Conservation (phyloP, 1,140 invertebrate genomes). For the Eumaeus atala region DNA sequence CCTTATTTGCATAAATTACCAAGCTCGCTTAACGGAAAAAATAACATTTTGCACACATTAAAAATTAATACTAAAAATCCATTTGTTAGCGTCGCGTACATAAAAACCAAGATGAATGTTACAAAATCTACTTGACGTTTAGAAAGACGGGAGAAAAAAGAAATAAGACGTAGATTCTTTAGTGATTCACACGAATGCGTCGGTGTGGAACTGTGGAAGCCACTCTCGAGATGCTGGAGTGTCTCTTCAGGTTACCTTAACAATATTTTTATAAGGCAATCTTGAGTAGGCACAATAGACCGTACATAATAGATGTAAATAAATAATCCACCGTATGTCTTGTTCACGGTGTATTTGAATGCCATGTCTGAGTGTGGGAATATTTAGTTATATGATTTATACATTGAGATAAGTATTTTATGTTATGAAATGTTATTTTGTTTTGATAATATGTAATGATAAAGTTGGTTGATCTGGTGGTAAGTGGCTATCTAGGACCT, state of each 20-base stretch:
- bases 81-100: too few species aligned
- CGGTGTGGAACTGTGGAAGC: conserved; percentile 29
- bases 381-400: not conserved
- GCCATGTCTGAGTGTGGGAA: not conserved
- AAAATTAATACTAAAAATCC: too few species aligned
- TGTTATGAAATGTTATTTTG: too few species aligned
- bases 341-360: conserved; percentile 1
- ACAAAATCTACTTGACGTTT: conserved; percentile 6
- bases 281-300: conserved; percentile 19
- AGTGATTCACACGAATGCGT: conserved; percentile 44
- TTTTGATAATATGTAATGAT: too few species aligned
- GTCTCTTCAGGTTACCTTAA: conserved; percentile 43
- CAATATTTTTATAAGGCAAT: conserved; percentile 52
- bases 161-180: conserved; percentile 51
- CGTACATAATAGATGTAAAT: conserved; percentile 15
- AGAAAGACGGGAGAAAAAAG: conserved; percentile 55
- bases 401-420: too few species aligned
- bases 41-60: too few species aligned
- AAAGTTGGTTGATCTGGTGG: too few species aligned
- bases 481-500: too few species aligned
- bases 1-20: too few species aligned
- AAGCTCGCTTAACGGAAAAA: too few species aligned
- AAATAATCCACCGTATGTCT: not conserved
- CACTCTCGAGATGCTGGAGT: conserved; percentile 52
- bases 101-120: too few species aligned